phyloP scores from a whole-genome alignment of 2,888 invertebrate species.

The Phaedon cochleariae region DNA sequence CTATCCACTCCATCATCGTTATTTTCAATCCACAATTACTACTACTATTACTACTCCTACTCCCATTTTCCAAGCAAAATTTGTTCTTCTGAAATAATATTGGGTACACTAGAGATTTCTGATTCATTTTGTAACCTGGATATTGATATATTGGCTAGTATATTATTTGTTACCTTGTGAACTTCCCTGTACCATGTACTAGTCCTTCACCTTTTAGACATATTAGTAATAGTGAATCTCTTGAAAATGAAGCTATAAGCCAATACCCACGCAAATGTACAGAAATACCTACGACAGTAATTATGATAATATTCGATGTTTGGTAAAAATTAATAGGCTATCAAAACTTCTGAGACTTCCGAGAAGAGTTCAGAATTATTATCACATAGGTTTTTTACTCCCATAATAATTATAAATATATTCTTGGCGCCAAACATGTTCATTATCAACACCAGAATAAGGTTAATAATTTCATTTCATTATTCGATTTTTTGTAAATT shows the following conservation, averaged over 20 bases:
- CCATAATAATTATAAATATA: too few species aligned
- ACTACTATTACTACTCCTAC: background rate
- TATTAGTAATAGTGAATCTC: background rate
- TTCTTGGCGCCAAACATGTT: too few species aligned
- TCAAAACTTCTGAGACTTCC: too few species aligned
- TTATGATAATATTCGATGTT: background rate
- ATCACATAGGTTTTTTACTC: too few species aligned
- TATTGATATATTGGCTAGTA: background rate
- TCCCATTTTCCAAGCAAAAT: background rate
- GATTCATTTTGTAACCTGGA: background rate
- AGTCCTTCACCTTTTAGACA: conserved; percentile 1
- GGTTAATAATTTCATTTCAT: too few species aligned
- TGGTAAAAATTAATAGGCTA: background rate
- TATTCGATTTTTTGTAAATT: too few species aligned
- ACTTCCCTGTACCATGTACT: conserved; percentile 7
- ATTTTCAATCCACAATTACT: background rate
- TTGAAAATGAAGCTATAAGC: background rate
- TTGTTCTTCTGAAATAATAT: too few species aligned
- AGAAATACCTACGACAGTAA: background rate
- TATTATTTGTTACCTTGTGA: background rate
- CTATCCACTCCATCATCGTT: conserved; percentile 2
- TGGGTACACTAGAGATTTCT: background rate
- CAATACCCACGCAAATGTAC: background rate
- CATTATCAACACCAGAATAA: too few species aligned
- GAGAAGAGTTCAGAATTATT: too few species aligned